Percentiles rank a stretch among this genome's conserved stretches.
phyloP scores from a whole-genome alignment of 2,888 invertebrate genomes.

The Orthonychiurus folsomi region DNA sequence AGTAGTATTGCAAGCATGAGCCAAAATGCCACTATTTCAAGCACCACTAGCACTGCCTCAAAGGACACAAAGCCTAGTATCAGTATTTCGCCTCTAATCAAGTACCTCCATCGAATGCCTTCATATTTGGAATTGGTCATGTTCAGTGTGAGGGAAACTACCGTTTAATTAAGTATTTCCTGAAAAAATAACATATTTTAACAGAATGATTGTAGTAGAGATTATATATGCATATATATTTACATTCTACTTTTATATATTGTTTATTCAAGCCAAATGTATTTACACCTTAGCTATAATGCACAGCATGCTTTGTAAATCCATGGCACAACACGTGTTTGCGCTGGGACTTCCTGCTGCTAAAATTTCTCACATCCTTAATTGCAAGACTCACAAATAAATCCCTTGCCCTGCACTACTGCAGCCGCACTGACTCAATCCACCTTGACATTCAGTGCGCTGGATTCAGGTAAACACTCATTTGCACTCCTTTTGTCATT shows the following conservation, averaged over 20 bases:
- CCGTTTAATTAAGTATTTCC: no score
- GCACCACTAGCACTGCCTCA: background rate
- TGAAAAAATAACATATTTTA: background rate
- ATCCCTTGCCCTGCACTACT: background rate
- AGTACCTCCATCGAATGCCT: slow-evolving; percentile 39
- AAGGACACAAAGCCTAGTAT: background rate
- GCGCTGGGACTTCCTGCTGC: background rate
- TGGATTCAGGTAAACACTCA: background rate
- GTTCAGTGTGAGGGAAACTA: slow-evolving; percentile 38
- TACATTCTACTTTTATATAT: background rate
- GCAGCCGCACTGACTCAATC: background rate
- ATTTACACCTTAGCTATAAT: background rate
- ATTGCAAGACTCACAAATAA: background rate
- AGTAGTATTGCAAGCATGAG: background rate
- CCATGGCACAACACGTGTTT: background rate
- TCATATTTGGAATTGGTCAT: slow-evolving; percentile 38
- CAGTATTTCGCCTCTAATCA: slow-evolving; percentile 35
- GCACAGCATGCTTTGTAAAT: background rate
- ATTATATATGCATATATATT: background rate
- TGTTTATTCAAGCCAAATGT: background rate
- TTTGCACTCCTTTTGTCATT: no score
- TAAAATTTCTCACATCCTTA: background rate
- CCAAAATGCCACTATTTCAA: background rate
- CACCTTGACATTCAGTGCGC: background rate
- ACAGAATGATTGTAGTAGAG: no score